Evolutionary conservation across 2,113 vertebrate species (phyloP), one percentile per base, ranked within the genome.

Genomic region (Bubalus kerabau): DNA sequence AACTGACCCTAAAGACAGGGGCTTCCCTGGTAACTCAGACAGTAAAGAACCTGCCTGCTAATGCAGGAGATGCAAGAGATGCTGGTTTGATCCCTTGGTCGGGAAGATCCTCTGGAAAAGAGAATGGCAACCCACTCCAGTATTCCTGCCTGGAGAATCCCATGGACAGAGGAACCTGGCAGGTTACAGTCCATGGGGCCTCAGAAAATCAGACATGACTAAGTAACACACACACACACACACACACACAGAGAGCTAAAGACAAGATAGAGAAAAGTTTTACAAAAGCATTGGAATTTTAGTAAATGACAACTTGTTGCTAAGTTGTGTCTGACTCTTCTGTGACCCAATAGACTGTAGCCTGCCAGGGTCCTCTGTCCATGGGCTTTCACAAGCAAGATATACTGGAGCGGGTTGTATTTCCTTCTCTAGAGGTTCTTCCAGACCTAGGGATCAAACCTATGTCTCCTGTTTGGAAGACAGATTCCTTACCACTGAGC

Each of bases 191-290:
- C 36, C 67, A 40, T 74, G 67, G 36, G 36, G 21, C 21, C 67
- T 36, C 67, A 74, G 36, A 74, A 24, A 40, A 23, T 74, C 0
- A 0, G 36, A 74, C 36, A 40, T 74, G 67, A 71, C 19, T 40
- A 21, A 36, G n/a, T 36, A 19, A 71, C 8, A 19, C 16, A 67
- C 62, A 30, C 60, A 64, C 28, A 64, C 28, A 64, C 62, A 62
- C 24, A 60, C 57, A 59, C 57, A 26, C 57, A 59, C 10, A 59
- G 2, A 8, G 15, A 17, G 30, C 56, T 60, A 88, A 54, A 86
- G 52, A 93, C 7, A 85, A 94, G 74, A 92, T 59, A 96, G 60
- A 96, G 50, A 48, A n/a, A 78, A 83, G 19, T 94, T 96, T 96
- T 92, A 96, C 62, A 90, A 88, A 95, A 24, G 87, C 60, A 67